Evolutionary conservation across 2,888 invertebrate species (phyloP).

Genomic region (Alviniconcha strummeri): DNA sequence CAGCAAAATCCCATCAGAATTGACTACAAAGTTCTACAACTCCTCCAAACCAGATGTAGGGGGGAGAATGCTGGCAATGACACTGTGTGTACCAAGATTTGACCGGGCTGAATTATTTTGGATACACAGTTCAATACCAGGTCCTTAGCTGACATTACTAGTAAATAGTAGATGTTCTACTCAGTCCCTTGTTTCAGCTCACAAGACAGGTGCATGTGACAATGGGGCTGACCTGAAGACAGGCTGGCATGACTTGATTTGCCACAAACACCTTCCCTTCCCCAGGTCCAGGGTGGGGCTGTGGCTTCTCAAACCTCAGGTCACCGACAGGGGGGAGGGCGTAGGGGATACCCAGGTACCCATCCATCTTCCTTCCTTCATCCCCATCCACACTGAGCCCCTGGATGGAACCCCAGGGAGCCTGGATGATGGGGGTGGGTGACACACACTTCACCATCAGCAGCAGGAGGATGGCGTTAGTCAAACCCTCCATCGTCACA

Average conservation of each 20-base stretch:
- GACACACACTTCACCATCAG: neutral
- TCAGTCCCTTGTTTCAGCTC: too few species aligned
- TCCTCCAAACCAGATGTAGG: too few species aligned
- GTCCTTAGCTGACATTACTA: too few species aligned
- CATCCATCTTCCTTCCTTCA: conserved; percentile 12
- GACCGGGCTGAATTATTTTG: too few species aligned
- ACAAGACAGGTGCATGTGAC: too few species aligned
- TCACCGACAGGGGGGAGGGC: conserved; percentile 38
- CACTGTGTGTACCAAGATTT: too few species aligned
- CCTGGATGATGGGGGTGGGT: conserved; percentile 14
- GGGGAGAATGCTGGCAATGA: too few species aligned
- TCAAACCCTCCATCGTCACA: too few species aligned
- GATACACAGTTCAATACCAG: too few species aligned
- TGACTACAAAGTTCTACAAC: too few species aligned
- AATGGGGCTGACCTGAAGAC: conserved; percentile 15
- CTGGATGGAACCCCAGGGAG: conserved; percentile 26
- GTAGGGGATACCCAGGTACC: conserved; percentile 37
- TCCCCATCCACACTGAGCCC: conserved; percentile 5
- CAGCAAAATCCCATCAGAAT: too few species aligned
- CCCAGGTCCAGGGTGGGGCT: conserved; percentile 30
- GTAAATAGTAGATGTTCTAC: too few species aligned
- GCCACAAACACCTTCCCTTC: conserved; percentile 25
- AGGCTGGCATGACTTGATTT: conserved; percentile 1
- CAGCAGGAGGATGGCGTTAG: neutral
- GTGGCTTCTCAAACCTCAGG: conserved; percentile 34